Percentiles rank a stretch among this genome's conserved stretches.
Conservation (phyloP, 1,140 invertebrate species). For the Drosophila melanica region DNA sequence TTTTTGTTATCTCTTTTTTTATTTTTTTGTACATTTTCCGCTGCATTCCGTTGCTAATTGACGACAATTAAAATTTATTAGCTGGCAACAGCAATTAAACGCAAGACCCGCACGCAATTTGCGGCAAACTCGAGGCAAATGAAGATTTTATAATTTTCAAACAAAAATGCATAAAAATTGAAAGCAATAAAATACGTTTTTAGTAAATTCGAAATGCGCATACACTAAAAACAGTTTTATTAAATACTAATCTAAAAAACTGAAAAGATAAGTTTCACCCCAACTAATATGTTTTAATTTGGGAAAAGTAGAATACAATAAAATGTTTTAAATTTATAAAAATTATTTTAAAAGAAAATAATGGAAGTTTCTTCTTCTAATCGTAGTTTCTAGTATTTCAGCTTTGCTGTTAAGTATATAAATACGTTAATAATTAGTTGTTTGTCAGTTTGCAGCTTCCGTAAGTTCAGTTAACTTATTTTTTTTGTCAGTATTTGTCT, state of each 20-base stretch:
- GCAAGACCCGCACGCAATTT: conserved; percentile 53
- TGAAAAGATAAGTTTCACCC: too few species aligned
- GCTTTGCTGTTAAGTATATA: not conserved
- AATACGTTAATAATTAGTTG: not conserved
- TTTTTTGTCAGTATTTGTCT: conserved; percentile 4
- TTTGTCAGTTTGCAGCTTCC: not conserved
- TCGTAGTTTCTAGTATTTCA: not conserved
- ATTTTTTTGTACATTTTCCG: conserved; percentile 45
- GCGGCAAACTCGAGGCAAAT: conserved; percentile 2
- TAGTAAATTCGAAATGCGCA: too few species aligned
- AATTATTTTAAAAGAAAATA: too few species aligned
- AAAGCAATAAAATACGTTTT: not conserved
- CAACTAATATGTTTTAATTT: too few species aligned
- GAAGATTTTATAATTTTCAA: conserved; percentile 49
- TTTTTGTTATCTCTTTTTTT: conserved; percentile 4
- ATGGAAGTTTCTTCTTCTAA: too few species aligned
- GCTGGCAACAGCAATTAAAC: conserved; percentile 82
- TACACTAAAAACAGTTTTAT: too few species aligned
- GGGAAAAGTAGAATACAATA: too few species aligned
- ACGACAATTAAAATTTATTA: conserved; percentile 83
- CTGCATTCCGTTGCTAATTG: conserved; percentile 79
- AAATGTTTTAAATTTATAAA: too few species aligned
- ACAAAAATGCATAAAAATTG: conserved; percentile 15
- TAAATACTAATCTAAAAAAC: too few species aligned
- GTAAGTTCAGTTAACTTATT: not conserved